Percentiles rank a stretch among this genome's conserved stretches.
Conservation (phyloP, 92 coral and sea anemone genomes). For the Plumapathes pennacea region DNA sequence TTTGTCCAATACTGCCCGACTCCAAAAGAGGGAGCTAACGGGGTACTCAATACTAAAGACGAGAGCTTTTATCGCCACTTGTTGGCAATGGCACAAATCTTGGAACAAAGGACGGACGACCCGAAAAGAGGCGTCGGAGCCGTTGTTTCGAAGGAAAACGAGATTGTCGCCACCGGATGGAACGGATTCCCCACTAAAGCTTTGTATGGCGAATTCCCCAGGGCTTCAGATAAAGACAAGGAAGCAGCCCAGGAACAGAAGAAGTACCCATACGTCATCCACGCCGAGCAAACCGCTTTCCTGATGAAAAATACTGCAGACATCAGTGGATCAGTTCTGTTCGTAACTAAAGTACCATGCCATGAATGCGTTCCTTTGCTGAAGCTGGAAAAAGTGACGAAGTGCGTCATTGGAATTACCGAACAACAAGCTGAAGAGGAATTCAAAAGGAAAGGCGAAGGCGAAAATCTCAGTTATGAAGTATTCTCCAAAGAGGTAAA, state of each 20-base stretch:
- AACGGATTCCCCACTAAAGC: slow-evolving; percentile 14
- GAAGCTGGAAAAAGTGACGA: slow-evolving; percentile 16
- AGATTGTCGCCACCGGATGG: slow-evolving; percentile 25
- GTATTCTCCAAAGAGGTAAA: slow-evolving; percentile 14
- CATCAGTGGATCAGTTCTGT: slow-evolving; percentile 2
- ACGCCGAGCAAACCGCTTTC: slow-evolving; percentile 51
- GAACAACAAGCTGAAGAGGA: slow-evolving; percentile 7
- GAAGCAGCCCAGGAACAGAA: too few relatives aligned
- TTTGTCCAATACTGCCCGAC: too few relatives aligned
- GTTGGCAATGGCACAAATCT: slow-evolving; percentile 17
- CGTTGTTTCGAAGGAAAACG: slow-evolving; percentile 13
- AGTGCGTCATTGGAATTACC: slow-evolving; percentile 16
- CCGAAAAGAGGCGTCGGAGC: slow-evolving; percentile 31
- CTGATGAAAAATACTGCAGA: slow-evolving; percentile 13
- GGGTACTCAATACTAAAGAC: too few relatives aligned
- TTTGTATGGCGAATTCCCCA: slow-evolving; percentile 20
- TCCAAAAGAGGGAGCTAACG: too few relatives aligned
- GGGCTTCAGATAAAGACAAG: slow-evolving; percentile 7
- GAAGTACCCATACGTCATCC: slow-evolving; percentile 34
- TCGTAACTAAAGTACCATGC: slow-evolving; percentile 38
- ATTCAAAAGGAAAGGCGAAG: too few relatives aligned
- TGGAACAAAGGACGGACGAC: slow-evolving; percentile 16
- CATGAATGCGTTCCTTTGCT: slow-evolving; percentile 33
- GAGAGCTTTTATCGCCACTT: too few relatives aligned
- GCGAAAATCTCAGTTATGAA: slow-evolving; percentile 36